Evolutionary conservation across 2,797 vertebrate genomes (phyloP).

Genomic region (Notolepis coatsorum): DNA sequence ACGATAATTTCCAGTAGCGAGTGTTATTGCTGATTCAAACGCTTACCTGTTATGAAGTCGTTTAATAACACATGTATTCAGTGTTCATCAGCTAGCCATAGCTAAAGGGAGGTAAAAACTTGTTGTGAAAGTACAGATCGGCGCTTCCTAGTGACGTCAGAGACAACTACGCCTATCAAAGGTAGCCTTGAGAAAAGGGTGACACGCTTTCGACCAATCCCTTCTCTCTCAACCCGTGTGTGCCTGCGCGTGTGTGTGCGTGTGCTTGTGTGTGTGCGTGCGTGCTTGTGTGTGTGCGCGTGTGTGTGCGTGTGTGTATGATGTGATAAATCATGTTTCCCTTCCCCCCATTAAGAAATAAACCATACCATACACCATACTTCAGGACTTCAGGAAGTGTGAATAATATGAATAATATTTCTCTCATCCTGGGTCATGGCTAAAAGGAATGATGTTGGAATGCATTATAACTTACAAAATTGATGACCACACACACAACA

Average conservation of each 20-base stretch:
- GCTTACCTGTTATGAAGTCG: constrained; percentile 47
- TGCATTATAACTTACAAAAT: too few relatives aligned
- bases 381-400: too few relatives aligned
- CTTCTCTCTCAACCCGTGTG: background rate
- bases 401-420: too few relatives aligned
- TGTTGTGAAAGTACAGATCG: constrained; percentile 63
- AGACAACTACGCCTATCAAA: constrained; percentile 53
- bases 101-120: constrained; percentile 56
- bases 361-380: too few relatives aligned
- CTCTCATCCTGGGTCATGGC: too few relatives aligned
- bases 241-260: constrained; percentile 5
- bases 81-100: constrained; percentile 68
- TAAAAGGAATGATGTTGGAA: too few relatives aligned
- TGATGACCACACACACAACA: too few relatives aligned
- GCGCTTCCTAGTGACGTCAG: constrained; percentile 76
- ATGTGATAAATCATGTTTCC: too few relatives aligned
- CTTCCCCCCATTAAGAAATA: too few relatives aligned
- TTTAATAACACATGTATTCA: constrained; percentile 31
- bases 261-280: background rate
- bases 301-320: background rate
- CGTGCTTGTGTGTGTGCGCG: background rate
- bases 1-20: background rate
- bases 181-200: constrained; percentile 8
- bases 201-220: constrained; percentile 54
- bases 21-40: background rate